Evolutionary conservation across 2,888 invertebrate genomes (phyloP).

Genomic region (Zygogramma bicolorata): DNA sequence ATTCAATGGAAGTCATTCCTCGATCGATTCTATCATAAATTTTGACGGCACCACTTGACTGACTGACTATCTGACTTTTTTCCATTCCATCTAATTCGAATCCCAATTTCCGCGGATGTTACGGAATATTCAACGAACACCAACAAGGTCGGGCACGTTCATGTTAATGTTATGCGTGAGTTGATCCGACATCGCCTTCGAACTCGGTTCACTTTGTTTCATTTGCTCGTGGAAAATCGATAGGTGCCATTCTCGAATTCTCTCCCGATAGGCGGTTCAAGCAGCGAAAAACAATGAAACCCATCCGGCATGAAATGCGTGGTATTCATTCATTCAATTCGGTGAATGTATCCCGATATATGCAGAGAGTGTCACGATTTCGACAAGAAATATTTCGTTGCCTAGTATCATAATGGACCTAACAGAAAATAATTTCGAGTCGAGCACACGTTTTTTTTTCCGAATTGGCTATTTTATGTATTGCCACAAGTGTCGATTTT

Average conservation of each 20-base stretch:
- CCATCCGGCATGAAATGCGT: neutral
- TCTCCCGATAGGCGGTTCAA: neutral
- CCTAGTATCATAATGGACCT: too few relatives aligned
- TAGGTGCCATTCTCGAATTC: neutral
- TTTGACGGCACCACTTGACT: too few relatives aligned
- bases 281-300: neutral
- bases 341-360: neutral
- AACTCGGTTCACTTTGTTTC: neutral
- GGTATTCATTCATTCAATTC: neutral
- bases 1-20: too few relatives aligned
- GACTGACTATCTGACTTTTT: too few relatives aligned
- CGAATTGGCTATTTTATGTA: too few relatives aligned
- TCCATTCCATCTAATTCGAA: neutral
- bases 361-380: too few relatives aligned
- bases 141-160: neutral
- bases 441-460: too few relatives aligned
- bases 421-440: too few relatives aligned
- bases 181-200: neutral
- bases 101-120: neutral
- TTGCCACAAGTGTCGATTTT: too few relatives aligned
- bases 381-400: too few relatives aligned
- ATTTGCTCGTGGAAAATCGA: neutral
- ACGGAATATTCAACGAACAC: neutral
- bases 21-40: too few relatives aligned
- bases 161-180: conserved; percentile 1